Percentiles rank a stretch among this genome's conserved stretches.
These are phyloP conservation scores for Drosophila hydei DNA, from an alignment of 1,140 invertebrate species.

Conservation along the genomic window DNA sequence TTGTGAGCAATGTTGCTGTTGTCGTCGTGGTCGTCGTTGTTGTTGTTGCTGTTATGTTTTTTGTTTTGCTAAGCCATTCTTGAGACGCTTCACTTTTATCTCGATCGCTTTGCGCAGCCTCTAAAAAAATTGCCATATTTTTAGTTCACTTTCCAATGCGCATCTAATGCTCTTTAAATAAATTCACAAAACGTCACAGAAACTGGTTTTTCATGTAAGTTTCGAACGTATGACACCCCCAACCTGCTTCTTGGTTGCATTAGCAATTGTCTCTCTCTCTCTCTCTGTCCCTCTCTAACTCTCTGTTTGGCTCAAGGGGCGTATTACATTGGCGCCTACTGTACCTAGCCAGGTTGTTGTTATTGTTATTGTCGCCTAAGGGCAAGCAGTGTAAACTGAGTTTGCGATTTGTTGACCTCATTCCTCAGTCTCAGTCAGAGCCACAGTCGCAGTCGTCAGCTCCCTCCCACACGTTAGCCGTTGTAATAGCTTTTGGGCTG, in stretches of 20 bases:
- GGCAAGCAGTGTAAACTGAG: constrained; percentile 14
- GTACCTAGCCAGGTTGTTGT: constrained; percentile 24
- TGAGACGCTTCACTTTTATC: constrained; percentile 1
- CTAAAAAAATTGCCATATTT: too few relatives aligned
- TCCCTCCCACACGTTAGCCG: constrained; percentile 27
- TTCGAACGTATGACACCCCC: neutral
- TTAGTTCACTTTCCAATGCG: too few relatives aligned
- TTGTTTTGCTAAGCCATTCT: constrained; percentile 67
- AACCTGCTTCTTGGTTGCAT: neutral
- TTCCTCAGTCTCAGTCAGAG: constrained; percentile 15
- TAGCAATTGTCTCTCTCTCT: neutral
- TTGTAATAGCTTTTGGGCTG: neutral
- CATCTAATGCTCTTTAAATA: neutral
- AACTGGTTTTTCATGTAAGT: neutral
- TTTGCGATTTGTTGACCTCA: constrained; percentile 63
- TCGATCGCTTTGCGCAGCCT: too few relatives aligned
- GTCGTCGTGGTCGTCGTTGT: constrained; percentile 5
- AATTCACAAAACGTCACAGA: neutral
- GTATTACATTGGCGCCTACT: constrained; percentile 33
- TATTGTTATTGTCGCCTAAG: neutral
- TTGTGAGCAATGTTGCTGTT: constrained; percentile 40
- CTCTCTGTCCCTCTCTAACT: neutral
- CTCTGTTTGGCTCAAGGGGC: neutral
- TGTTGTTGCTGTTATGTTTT: constrained; percentile 37
- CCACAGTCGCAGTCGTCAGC: too few relatives aligned